Conservation (phyloP, 2,797 vertebrate genomes). For the Mastacembelus armatus region DNA sequence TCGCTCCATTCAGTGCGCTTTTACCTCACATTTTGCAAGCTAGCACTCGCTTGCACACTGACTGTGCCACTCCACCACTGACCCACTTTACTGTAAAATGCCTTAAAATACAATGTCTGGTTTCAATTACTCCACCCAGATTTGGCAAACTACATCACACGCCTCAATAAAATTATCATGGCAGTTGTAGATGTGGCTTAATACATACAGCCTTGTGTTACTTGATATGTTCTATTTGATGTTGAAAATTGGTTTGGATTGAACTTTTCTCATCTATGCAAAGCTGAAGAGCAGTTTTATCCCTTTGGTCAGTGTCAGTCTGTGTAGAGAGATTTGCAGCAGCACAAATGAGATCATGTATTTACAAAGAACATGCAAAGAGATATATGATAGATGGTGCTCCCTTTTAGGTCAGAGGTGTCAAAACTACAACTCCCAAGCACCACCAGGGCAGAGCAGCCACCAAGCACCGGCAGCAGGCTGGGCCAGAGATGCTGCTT, state of each 20-base stretch:
- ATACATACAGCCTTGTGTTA: constrained; percentile 67
- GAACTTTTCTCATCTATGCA: constrained; percentile 44
- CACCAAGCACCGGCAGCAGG: constrained; percentile 23
- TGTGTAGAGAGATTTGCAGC: not conserved
- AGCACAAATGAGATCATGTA: not conserved
- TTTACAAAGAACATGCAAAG: constrained; percentile 2
- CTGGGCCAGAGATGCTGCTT: constrained; percentile 50
- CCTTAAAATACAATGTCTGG: constrained; percentile 75
- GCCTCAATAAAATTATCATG: constrained; percentile 78
- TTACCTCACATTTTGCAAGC: constrained; percentile 35
- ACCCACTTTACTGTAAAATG: constrained; percentile 78
- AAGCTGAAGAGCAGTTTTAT: constrained; percentile 37
- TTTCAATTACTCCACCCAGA: constrained; percentile 82
- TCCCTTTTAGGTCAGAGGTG: constrained; percentile 80
- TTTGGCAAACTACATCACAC: constrained; percentile 74
- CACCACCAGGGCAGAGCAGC: constrained; percentile 56
- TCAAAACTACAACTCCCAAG: constrained; percentile 61
- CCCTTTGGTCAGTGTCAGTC: constrained; percentile 3
- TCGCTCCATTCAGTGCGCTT: constrained; percentile 2
- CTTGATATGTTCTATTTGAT: constrained; percentile 72
- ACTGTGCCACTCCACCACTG: constrained; percentile 48
- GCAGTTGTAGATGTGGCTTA: constrained; percentile 72
- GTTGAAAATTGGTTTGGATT: constrained; percentile 49
- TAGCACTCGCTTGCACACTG: constrained; percentile 27
- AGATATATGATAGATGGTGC: not conserved